Percentiles rank a stretch among this genome's conserved stretches.
phyloP scores from a whole-genome alignment of 2,888 invertebrate genomes.

The Tetragnatha montana region DNA sequence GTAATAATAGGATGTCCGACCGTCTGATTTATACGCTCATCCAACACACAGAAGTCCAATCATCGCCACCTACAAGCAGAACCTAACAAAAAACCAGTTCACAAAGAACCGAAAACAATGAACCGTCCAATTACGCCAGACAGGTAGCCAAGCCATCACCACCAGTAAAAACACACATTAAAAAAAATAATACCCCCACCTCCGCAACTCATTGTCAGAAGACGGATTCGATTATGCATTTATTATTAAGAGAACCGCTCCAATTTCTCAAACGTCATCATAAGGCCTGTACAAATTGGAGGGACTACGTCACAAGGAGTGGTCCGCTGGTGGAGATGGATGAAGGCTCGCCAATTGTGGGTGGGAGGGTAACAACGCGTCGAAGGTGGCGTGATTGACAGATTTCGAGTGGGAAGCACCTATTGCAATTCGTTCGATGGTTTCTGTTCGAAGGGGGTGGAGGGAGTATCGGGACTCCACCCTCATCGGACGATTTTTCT shows the following conservation, averaged over 20 bases:
- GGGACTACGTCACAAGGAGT: constrained; percentile 26
- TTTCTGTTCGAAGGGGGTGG: constrained; percentile 40
- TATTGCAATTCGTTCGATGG: constrained; percentile 63
- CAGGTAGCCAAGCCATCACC: constrained; percentile 9
- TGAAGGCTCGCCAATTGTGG: constrained; percentile 55
- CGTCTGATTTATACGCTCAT: no score
- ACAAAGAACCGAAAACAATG: not conserved
- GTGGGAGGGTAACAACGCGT: constrained; percentile 33
- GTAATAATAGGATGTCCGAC: no score
- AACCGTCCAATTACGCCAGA: constrained; percentile 15
- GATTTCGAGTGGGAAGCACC: constrained; percentile 65
- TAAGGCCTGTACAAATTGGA: constrained; percentile 55
- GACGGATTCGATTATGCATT: constrained; percentile 57
- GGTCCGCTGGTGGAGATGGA: constrained; percentile 16
- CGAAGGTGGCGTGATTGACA: constrained; percentile 62
- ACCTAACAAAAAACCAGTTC: not conserved
- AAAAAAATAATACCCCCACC: constrained; percentile 18
- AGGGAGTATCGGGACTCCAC: constrained; percentile 41
- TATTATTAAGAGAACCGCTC: not conserved
- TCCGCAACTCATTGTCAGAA: constrained; percentile 38
- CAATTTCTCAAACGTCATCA: constrained; percentile 51
- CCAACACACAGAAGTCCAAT: not conserved
- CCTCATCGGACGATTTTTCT: constrained; percentile 2
- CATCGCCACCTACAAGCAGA: not conserved
- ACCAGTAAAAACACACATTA: constrained; percentile 3